These are phyloP conservation scores for Drosophila virilis DNA, from an alignment of 1,140 invertebrate genomes.

Conservation along the genomic window DNA sequence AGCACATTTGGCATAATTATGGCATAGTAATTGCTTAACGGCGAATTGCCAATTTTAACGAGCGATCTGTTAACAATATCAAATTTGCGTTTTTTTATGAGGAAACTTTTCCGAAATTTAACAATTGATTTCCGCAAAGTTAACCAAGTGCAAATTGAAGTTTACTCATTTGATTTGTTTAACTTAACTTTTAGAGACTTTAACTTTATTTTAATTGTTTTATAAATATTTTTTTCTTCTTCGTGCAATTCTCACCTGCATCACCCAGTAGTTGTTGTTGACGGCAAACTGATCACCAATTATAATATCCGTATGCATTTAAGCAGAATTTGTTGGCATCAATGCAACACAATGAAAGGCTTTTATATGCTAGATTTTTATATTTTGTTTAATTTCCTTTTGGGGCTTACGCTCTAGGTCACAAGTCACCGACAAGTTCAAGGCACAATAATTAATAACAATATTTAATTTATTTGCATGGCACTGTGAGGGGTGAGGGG, in stretches of 20 bases:
- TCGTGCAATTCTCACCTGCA: constrained; percentile 72
- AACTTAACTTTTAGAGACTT: neutral
- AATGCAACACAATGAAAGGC: constrained; percentile 30
- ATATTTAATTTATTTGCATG: constrained; percentile 36
- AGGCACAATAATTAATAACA: constrained; percentile 49
- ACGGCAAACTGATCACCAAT: constrained; percentile 84
- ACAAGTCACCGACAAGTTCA: constrained; percentile 68
- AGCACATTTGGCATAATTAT: constrained; percentile 68
- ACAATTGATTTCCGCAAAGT: too few relatives aligned
- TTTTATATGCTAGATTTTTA: constrained; percentile 29
- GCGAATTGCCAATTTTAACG: constrained; percentile 18
- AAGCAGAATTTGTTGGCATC: constrained; percentile 72
- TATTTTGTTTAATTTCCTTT: constrained; percentile 33
- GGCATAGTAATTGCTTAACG: constrained; percentile 51
- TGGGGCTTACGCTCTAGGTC: constrained; percentile 34
- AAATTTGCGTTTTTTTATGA: neutral
- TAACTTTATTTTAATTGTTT: neutral
- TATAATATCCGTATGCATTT: constrained; percentile 85
- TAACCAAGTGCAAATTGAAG: too few relatives aligned
- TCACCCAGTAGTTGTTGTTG: constrained; percentile 84
- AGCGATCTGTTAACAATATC: constrained; percentile 9
- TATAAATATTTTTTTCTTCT: neutral
- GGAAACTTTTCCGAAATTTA: too few relatives aligned
- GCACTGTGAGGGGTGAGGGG: constrained; percentile 18
- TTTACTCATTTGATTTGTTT: too few relatives aligned